phyloP scores from a whole-genome alignment of 2,797 vertebrate species.

The Catamblyrhynchus diadema region DNA sequence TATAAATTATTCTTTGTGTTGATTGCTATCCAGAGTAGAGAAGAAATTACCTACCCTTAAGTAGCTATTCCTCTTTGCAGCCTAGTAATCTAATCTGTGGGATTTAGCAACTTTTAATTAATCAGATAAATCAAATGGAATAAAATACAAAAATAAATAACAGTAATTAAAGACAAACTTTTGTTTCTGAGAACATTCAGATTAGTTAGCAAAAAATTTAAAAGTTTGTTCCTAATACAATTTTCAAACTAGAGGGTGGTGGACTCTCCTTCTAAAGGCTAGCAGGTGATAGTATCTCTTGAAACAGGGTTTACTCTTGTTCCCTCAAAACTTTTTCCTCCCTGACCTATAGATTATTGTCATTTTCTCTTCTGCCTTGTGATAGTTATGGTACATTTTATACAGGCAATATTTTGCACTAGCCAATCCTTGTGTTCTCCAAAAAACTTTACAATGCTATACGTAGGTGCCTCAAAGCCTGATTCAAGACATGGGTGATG shows the following conservation, averaged over 20 bases:
- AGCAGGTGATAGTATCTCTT: neutral
- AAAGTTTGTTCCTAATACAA: neutral
- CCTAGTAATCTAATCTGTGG: neutral
- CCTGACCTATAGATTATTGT: neutral
- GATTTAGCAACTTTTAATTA: neutral
- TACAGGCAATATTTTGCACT: neutral
- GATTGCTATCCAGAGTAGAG: neutral
- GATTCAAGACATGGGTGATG: neutral
- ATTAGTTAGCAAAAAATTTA: neutral
- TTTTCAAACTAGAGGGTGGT: neutral
- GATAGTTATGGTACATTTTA: neutral
- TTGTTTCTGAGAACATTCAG: neutral
- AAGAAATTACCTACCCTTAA: neutral
- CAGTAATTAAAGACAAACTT: neutral
- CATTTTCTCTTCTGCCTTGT: neutral
- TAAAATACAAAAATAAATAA: neutral
- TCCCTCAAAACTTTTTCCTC: neutral
- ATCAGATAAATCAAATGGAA: neutral
- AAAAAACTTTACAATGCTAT: neutral
- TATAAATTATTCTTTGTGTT: neutral
- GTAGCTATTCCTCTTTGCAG: neutral
- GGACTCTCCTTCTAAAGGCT: neutral
- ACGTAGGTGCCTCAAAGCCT: neutral
- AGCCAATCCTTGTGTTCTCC: neutral
- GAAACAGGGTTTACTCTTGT: neutral